Base-by-base conservation (phyloP, 92 coral and sea anemone genomes). In the Bergia sp. region DNA sequence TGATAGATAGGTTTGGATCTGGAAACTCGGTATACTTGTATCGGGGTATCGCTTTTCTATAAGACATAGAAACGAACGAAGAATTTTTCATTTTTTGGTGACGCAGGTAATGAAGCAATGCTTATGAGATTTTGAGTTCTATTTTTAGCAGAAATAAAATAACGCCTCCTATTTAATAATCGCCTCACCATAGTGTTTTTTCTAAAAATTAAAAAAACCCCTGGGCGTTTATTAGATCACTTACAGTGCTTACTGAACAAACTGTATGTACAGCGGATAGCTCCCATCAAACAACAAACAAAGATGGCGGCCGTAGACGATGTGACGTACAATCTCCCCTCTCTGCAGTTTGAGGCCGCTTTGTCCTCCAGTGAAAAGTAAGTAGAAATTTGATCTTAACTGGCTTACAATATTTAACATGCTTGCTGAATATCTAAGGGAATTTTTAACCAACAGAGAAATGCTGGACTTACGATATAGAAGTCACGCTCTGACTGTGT, bases 321-420 rank as follows among this genome's bases (percentile, higher is more conserved):
- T 87, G 92, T 96, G 42, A 96, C 96, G 7, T 90, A 88, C 44
- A 91, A 92, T 74, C 92, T 96, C 37, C 98, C 98, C 12, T 90
- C 98, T 12, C 86, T 96, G 71, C 96, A 95, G 84, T 96, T 96
- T 91, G 99, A 96, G 88, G 95, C 99, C 5, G 99, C 99, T 61
- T 86, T 96, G 43, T 87, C 96, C 43, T 85, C 91, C 36, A 88
- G 90, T 44, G 98, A 96, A 91, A 96, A 93, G 99, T 96, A 88
- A 55, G 89, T 36, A 20, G 5, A 21, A 16, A 15, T 21, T 36
- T 0, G 7, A 71, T 43, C 39, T 47, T 23, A 7, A 44, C 7
- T 45, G 5, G 12, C 58, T 47, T 2, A 69, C 49, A 2, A 13
- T 29, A 13, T 71, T 40, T 45, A 45, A 84, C 58, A n/a, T n/a